Conservation (phyloP, 2,888 invertebrate species). For the Gryllus longicercus region DNA sequence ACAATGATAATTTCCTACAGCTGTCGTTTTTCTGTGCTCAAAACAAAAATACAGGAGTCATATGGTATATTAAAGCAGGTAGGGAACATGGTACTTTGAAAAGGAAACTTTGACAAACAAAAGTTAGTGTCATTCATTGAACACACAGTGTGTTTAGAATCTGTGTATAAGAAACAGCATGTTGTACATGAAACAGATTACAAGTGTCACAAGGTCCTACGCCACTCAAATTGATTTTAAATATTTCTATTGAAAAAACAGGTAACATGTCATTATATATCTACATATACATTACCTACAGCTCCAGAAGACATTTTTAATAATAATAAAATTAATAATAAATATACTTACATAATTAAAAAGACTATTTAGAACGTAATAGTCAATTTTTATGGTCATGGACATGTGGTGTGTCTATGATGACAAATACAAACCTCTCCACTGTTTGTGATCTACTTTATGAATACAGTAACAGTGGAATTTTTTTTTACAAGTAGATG, state of each 20-base stretch:
- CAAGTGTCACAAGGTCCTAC: constrained; percentile 6
- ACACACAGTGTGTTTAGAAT: neutral
- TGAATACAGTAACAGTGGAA: constrained; percentile 3
- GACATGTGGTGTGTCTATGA: constrained; percentile 17
- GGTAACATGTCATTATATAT: constrained; percentile 4
- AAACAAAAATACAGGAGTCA: too few species aligned
- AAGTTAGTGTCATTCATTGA: neutral
- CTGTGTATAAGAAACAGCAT: neutral
- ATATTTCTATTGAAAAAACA: neutral
- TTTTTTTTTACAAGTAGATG: constrained; percentile 11
- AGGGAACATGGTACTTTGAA: too few species aligned
- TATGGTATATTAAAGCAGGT: too few species aligned
- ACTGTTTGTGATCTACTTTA: neutral
- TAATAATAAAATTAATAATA: constrained; percentile 8
- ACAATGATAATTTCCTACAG: too few species aligned
- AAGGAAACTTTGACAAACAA: too few species aligned
- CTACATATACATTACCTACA: constrained; percentile 7
- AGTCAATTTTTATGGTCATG: constrained; percentile 6
- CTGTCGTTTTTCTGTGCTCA: too few species aligned
- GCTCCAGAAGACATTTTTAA: constrained; percentile 5
- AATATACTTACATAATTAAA: constrained; percentile 8
- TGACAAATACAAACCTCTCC: constrained; percentile 8
- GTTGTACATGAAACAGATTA: neutral
- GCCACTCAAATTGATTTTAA: constrained; percentile 3
- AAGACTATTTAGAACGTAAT: constrained; percentile 3